Conservation (phyloP, 1,140 invertebrate genomes). For the Orius laevigatus region DNA sequence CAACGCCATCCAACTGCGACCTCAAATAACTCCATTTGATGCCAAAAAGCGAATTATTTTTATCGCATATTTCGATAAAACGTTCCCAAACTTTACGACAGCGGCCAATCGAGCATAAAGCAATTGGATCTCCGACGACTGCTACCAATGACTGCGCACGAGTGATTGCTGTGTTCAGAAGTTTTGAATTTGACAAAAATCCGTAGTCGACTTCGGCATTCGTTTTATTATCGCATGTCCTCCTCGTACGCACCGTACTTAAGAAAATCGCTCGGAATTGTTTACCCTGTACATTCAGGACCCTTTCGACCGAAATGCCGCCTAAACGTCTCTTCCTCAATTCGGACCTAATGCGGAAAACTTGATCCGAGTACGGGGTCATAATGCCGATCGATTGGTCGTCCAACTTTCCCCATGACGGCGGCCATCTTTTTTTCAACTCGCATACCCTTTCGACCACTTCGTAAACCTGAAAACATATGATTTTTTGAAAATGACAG, state of each 20-base stretch:
- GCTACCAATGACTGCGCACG: constrained; percentile 73
- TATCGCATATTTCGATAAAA: constrained; percentile 56
- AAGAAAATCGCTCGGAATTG: constrained; percentile 75
- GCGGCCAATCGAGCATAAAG: constrained; percentile 64
- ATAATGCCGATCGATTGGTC: constrained; percentile 70
- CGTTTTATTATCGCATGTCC: constrained; percentile 43
- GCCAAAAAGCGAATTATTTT: constrained; percentile 58
- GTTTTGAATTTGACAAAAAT: constrained; percentile 68
- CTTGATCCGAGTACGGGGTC: constrained; percentile 73
- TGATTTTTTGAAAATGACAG: background rate
- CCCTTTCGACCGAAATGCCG: constrained; percentile 67
- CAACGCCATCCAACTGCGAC: constrained; percentile 50
- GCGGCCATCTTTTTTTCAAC: constrained; percentile 52
- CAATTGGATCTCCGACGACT: constrained; percentile 74
- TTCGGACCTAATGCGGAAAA: constrained; percentile 59
- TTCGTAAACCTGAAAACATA: constrained; percentile 38
- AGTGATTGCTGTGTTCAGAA: constrained; percentile 76
- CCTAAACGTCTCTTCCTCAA: constrained; percentile 53
- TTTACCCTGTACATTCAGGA: constrained; percentile 79
- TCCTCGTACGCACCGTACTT: constrained; percentile 63
- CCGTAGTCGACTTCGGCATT: constrained; percentile 59
- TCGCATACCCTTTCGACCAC: constrained; percentile 54
- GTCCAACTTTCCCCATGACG: constrained; percentile 52
- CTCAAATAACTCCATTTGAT: constrained; percentile 50
- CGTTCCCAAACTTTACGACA: constrained; percentile 67